Conservation (phyloP, 2,113 vertebrate genomes). For the Acinonyx jubatus region DNA sequence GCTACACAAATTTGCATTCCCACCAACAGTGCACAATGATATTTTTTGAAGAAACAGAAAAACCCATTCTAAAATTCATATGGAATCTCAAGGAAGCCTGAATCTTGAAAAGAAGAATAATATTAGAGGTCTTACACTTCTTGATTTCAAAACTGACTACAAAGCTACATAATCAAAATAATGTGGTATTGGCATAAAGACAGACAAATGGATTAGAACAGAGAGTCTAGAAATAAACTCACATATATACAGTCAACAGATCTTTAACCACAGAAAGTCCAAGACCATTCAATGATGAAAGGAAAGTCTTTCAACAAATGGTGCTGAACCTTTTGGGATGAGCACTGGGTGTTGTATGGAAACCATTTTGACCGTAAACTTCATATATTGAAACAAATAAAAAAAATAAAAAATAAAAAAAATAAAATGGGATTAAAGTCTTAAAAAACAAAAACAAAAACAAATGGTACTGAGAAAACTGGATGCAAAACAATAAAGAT, state of each 20-base stretch:
- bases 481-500: not conserved
- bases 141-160: not conserved
- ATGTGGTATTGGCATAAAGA: not conserved
- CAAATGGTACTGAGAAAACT: not conserved
- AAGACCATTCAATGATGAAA: not conserved
- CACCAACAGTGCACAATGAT: not conserved
- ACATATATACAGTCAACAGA: not conserved
- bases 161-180: not conserved
- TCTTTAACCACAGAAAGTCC: not conserved
- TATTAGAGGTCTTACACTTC: not conserved
- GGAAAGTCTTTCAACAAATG: not conserved
- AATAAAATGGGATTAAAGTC: no score
- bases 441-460: not conserved
- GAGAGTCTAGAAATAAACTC: not conserved
- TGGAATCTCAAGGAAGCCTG: not conserved
- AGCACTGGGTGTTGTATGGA: no score
- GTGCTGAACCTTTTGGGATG: not conserved
- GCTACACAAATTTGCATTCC: not conserved
- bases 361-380: no score
- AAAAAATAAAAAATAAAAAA: no score
- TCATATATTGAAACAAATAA: no score
- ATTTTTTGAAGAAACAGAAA: not conserved
- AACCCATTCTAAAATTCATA: not conserved
- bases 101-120: not conserved
- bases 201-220: not conserved